A percentile compares a stretch with the other conserved stretches of the same genome.
phyloP scores from a whole-genome alignment of 2,113 vertebrate species.

The Gyps fulvus region DNA sequence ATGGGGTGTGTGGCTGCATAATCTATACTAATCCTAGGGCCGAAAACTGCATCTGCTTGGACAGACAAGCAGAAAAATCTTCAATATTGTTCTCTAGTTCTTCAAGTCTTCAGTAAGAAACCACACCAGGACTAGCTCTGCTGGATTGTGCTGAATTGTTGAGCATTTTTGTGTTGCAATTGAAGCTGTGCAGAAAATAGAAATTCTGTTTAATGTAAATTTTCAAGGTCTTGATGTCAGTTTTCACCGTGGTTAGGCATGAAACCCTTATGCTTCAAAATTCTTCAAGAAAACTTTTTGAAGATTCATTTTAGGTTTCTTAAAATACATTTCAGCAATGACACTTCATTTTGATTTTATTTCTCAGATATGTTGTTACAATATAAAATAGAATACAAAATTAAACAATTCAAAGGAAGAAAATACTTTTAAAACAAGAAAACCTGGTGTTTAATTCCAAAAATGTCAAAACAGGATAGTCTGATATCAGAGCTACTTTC shows the following conservation, averaged over 20 bases:
- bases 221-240: not conserved
- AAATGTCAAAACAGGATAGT: not conserved
- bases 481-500: not conserved
- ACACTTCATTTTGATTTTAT: not conserved
- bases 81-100: not conserved
- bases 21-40: not conserved
- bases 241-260: not conserved
- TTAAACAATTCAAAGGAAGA: not conserved
- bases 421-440: not conserved
- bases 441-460: not conserved
- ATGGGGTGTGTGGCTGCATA: not conserved
- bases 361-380: not conserved
- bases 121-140: not conserved
- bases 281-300: not conserved
- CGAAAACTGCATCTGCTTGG: not conserved
- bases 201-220: not conserved
- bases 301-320: not conserved
- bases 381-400: not conserved
- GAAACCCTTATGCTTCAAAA: not conserved
- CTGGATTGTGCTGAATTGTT: not conserved
- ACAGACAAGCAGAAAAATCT: not conserved
- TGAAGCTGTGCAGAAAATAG: not conserved
- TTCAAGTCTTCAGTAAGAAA: not conserved
- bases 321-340: not conserved
- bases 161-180: not conserved